Base-by-base conservation (phyloP, 2,888 invertebrate genomes). In the Electrophaes corylata region DNA sequence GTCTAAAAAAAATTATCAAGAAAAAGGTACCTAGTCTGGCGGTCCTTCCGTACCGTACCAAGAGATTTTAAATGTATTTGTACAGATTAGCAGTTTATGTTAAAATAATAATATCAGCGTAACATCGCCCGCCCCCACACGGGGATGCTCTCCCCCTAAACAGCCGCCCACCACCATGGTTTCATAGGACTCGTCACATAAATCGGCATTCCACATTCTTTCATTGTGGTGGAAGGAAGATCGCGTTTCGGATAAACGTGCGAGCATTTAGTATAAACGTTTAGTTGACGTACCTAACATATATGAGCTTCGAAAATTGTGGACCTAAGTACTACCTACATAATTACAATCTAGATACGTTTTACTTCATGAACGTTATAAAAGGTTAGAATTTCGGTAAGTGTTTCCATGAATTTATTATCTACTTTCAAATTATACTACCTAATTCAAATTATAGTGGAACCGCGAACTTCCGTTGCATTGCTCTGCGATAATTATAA, bases 101-200 rank as follows among this genome's bases (percentile, higher is more conserved):
- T 20, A 20, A 39, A 8, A 39, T 2, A 39, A 18, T 16, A 8
- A 39, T 39, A n/a, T 31, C 16, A 37, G 1, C 10, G 37, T 35
- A 12, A 8, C 12, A 35, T 14, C 35, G 5, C 35, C 10, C 16
- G 6, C 37, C 16, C 37, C 44, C 49, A 35, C 44, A 45, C 31
- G 29, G 31, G 26, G 26, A 2, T 35, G 5, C 14, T 41, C 40
- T 44, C 63, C 61, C 63, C 57, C 45, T 39, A 23, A 14, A 10
- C 33, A 31, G 58, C 62, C 65, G 57, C 71, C 76, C 76, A 67
- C 81, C 81, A 76, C 72, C 67, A 66, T 66, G 57, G 66, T 66
- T 70, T 60, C 53, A 39, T 65, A 67, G 62, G 60, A 29, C 1
- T 6, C 1, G 26, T 8, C 26, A 5, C 58, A 57, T 51, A 55